These are phyloP conservation scores for Brachylomia viminalis DNA, from an alignment of 2,888 invertebrate species.

Conservation along the genomic window DNA sequence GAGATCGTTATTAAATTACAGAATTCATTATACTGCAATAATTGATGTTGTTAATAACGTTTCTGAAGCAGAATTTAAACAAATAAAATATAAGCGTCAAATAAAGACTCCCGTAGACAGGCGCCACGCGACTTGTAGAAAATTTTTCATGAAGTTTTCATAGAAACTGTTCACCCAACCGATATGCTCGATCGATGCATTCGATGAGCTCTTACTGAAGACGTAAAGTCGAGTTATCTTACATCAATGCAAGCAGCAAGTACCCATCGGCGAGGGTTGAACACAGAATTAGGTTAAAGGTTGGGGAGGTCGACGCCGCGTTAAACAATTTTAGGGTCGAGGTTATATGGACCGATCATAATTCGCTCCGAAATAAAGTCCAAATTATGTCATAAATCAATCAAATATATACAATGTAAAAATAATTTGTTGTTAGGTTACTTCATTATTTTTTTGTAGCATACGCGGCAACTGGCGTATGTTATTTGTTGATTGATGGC, in stretches of 20 bases:
- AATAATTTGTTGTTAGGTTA: conserved; percentile 40
- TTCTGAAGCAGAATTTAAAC: conserved; percentile 66
- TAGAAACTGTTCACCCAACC: conserved; percentile 69
- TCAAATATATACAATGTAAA: conserved; percentile 54
- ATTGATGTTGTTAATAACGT: conserved; percentile 31
- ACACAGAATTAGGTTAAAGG: conserved; percentile 84
- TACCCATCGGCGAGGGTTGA: conserved; percentile 79
- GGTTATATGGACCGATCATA: conserved; percentile 80
- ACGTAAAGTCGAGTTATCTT: conserved; percentile 75
- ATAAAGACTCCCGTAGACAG: no score
- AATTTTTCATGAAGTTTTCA: no score
- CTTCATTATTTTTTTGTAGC: conserved; percentile 30
- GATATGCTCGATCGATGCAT: conserved; percentile 49
- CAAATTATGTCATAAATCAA: conserved; percentile 76
- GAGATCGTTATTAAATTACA: conserved; percentile 45
- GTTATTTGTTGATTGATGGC: conserved; percentile 55
- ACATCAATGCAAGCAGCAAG: conserved; percentile 76
- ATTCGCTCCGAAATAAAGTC: conserved; percentile 80
- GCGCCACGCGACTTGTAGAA: no score
- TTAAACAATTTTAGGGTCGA: conserved; percentile 81
- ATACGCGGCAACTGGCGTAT: conserved; percentile 23
- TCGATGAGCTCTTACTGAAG: conserved; percentile 55
- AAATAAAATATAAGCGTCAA: conserved; percentile 57
- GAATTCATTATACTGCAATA: conserved; percentile 32
- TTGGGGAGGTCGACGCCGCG: conserved; percentile 79